Percentiles rank a stretch among this genome's conserved stretches.
phyloP scores from a whole-genome alignment of 2,888 invertebrate species.

The Netelia melanura region DNA sequence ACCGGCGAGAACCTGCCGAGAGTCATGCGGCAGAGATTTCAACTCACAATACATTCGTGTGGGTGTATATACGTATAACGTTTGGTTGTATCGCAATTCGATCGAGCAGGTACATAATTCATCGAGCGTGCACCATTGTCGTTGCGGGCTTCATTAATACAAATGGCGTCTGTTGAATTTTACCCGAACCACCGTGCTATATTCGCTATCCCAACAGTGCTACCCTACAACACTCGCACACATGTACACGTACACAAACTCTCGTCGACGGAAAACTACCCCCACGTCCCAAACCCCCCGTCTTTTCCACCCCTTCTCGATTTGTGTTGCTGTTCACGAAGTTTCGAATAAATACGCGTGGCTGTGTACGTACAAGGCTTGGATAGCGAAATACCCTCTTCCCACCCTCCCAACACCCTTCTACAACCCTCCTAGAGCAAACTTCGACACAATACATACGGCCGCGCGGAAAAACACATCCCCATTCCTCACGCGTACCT shows the following conservation, averaged over 20 bases:
- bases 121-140: slow-evolving; percentile 84
- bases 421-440: slow-evolving; percentile 12
- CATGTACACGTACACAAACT: slow-evolving; percentile 30
- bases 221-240: slow-evolving; percentile 36
- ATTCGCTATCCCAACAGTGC: slow-evolving; percentile 53
- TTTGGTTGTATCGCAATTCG: slow-evolving; percentile 80
- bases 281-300: slow-evolving; percentile 30
- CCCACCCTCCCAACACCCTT: not conserved
- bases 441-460: slow-evolving; percentile 67
- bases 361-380: slow-evolving; percentile 29
- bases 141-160: slow-evolving; percentile 84
- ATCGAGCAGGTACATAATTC: slow-evolving; percentile 84
- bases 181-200: slow-evolving; percentile 73
- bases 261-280: slow-evolving; percentile 62
- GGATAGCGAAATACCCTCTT: slow-evolving; percentile 59
- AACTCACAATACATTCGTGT: slow-evolving; percentile 3
- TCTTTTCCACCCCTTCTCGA: slow-evolving; percentile 3
- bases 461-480: slow-evolving; percentile 67
- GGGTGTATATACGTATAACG: slow-evolving; percentile 65
- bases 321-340: slow-evolving; percentile 51
- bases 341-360: slow-evolving; percentile 42
- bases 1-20: slow-evolving; percentile 27
- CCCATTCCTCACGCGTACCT: slow-evolving; percentile 35
- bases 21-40: slow-evolving; percentile 44
- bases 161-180: slow-evolving; percentile 85